phyloP scores from a whole-genome alignment of 2,113 vertebrate species.

The Spermophilus dauricus region DNA sequence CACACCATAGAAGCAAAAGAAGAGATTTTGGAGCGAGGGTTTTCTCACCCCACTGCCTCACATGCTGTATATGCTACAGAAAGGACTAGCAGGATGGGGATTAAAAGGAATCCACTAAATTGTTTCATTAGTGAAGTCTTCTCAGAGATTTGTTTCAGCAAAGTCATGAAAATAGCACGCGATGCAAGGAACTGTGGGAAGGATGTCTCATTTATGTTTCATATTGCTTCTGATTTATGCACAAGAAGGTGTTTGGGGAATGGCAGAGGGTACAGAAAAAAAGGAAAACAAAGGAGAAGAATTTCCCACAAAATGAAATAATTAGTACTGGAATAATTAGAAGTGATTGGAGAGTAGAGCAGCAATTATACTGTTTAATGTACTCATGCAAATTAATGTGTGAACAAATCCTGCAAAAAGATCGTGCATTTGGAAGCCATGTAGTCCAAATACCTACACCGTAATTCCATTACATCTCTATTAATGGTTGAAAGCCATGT shows the following conservation, averaged over 20 bases:
- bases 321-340: neutral
- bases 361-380: slow-evolving; percentile 21
- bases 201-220: slow-evolving; percentile 29
- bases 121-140: slow-evolving; percentile 47
- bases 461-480: neutral
- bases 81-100: neutral
- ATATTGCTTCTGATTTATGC: neutral
- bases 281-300: neutral
- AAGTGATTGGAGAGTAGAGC: neutral
- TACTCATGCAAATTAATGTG: slow-evolving; percentile 31
- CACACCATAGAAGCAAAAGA: neutral
- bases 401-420: neutral
- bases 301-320: neutral
- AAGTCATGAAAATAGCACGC: slow-evolving; percentile 1
- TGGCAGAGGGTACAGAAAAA: neutral
- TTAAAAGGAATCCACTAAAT: neutral
- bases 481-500: neutral
- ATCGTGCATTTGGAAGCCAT: neutral
- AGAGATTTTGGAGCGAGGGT: neutral
- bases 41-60: neutral
- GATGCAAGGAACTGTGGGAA: neutral
- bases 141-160: slow-evolving; percentile 5
- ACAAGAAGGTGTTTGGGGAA: slow-evolving; percentile 18
- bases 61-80: neutral
- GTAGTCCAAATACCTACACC: neutral